phyloP scores from a whole-genome alignment of 2,888 invertebrate genomes.

The Diogma glabrata region DNA sequence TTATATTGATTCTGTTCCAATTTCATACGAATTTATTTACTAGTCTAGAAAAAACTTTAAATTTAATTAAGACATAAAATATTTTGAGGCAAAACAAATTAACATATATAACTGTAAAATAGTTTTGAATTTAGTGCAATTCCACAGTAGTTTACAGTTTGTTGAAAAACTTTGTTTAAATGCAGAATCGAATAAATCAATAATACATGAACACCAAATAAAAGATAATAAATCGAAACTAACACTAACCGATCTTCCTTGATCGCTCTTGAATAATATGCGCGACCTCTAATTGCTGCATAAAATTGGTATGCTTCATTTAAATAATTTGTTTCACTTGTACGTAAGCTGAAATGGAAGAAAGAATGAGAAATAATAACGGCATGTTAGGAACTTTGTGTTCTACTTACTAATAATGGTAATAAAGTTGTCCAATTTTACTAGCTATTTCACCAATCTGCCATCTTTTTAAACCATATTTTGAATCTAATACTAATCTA shows the following conservation, averaged over 20 bases:
- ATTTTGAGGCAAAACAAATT: no score
- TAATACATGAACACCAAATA: no score
- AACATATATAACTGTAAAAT: no score
- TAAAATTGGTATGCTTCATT: conserved; percentile 96
- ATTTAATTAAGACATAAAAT: no score
- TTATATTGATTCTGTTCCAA: no score
- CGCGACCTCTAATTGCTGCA: conserved; percentile 84
- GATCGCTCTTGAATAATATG: conserved; percentile 86
- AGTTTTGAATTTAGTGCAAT: no score
- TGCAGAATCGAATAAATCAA: no score
- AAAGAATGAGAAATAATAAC: not conserved
- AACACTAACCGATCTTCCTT: conserved; percentile 64
- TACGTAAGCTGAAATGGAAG: conserved; percentile 60
- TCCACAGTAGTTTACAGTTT: no score
- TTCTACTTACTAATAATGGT: conserved; percentile 87
- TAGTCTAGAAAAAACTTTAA: no score
- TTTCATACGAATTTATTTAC: no score
- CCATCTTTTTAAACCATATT: conserved; percentile 93
- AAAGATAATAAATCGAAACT: conserved; percentile 32
- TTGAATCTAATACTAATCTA: conserved; percentile 76
- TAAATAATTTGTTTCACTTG: conserved; percentile 92
- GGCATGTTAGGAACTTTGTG: not conserved
- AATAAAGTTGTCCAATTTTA: conserved; percentile 96
- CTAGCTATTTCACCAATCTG: conserved; percentile 98
- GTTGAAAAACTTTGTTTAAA: no score